phyloP scores from a whole-genome alignment of 23 tunicate genomes.

The Trididemnum clinides region DNA sequence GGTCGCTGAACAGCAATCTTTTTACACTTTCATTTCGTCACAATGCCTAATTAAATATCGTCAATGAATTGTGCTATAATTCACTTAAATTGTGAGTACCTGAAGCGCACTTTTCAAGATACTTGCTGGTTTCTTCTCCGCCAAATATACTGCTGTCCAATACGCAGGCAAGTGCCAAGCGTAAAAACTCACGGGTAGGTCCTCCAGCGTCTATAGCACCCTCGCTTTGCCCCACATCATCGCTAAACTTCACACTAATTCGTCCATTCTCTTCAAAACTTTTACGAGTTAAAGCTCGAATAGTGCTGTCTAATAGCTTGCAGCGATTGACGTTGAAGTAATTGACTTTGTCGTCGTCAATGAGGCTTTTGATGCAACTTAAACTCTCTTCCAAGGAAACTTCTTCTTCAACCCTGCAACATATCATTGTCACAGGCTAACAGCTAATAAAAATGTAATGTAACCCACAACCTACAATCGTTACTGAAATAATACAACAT shows the following conservation, averaged over 20 bases:
- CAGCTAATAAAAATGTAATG: no score
- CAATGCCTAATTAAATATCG: no score
- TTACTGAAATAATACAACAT: no score
- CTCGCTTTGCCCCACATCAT: conserved; percentile 28
- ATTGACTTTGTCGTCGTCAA: conserved; percentile 2
- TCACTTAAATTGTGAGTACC: no score
- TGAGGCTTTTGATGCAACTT: background rate
- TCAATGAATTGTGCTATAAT: no score
- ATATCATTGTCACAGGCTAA: no score
- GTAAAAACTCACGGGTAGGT: conserved; percentile 45
- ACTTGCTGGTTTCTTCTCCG: conserved; percentile 12
- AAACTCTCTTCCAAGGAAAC: background rate
- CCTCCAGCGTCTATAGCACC: conserved; percentile 48
- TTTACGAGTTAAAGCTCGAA: conserved; percentile 19
- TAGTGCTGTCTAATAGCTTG: background rate
- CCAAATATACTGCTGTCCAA: conserved; percentile 18
- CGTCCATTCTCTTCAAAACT: conserved; percentile 2
- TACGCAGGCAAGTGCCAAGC: conserved; percentile 1
- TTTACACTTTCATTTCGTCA: no score
- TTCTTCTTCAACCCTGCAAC: no score
- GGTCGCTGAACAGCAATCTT: no score
- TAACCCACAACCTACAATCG: no score
- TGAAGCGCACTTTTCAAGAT: no score
- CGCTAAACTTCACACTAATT: conserved; percentile 39
- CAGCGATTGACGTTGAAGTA: conserved; percentile 4